phyloP scores from a whole-genome alignment of 2,888 invertebrate species.

The Eilema griseolum region DNA sequence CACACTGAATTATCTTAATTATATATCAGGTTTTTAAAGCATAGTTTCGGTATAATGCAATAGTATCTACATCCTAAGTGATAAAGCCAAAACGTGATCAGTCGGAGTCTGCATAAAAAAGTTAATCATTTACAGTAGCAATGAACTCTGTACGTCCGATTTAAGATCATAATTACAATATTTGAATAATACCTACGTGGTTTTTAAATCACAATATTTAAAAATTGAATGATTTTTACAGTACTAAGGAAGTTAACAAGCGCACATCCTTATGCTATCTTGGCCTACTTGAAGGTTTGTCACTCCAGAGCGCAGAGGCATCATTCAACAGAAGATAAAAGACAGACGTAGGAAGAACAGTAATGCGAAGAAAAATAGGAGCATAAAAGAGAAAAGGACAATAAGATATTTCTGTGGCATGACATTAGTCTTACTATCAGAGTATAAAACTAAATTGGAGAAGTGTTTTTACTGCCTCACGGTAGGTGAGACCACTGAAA shows the following conservation, averaged over 20 bases:
- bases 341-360: too few relatives aligned
- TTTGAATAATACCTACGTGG: neutral
- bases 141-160: neutral
- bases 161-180: constrained; percentile 3
- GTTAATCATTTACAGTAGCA: constrained; percentile 8
- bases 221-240: neutral
- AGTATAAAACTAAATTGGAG: too few relatives aligned
- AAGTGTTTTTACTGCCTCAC: too few relatives aligned
- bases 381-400: too few relatives aligned
- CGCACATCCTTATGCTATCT: too few relatives aligned
- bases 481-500: neutral
- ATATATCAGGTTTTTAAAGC: neutral
- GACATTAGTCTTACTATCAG: too few relatives aligned
- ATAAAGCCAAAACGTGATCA: neutral
- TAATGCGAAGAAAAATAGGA: too few relatives aligned
- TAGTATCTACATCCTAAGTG: neutral
- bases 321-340: too few relatives aligned
- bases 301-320: too few relatives aligned
- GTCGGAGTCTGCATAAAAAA: neutral
- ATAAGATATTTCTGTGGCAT: too few relatives aligned
- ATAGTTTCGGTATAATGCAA: neutral
- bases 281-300: too few relatives aligned
- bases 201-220: neutral
- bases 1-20: neutral
- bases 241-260: too few relatives aligned